phyloP scores from a whole-genome alignment of 2,888 invertebrate genomes.

The Orthosia gracilis region DNA sequence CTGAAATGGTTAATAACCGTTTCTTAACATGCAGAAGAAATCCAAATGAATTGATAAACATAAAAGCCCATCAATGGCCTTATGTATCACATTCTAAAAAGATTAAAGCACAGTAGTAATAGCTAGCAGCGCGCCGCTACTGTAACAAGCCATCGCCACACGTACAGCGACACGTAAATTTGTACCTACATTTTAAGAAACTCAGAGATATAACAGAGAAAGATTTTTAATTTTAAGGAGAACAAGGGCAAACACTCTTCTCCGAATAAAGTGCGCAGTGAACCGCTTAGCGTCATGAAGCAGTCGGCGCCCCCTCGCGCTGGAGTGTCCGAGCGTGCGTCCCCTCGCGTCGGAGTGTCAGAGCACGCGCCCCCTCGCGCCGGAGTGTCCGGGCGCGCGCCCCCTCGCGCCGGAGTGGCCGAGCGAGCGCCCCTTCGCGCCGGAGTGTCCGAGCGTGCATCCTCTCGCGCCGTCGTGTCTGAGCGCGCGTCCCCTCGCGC shows the following conservation, averaged over 20 bases:
- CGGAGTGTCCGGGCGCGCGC: background rate
- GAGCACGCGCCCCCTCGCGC: background rate
- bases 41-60: slow-evolving; percentile 8
- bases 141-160: background rate
- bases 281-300: background rate
- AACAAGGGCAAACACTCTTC: slow-evolving; percentile 28
- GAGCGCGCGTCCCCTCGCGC: background rate
- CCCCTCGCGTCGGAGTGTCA: background rate
- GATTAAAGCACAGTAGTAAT: background rate
- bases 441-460: too few species aligned
- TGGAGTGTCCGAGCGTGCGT: background rate
- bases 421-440: too few species aligned
- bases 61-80: slow-evolving; percentile 34
- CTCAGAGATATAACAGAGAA: background rate
- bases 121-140: slow-evolving; percentile 5
- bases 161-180: background rate
- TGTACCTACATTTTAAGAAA: background rate
- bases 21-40: background rate
- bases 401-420: background rate
- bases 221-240: slow-evolving; percentile 46
- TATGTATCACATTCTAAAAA: slow-evolving; percentile 22
- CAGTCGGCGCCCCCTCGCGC: background rate
- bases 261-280: slow-evolving; percentile 14
- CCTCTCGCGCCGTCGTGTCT: background rate
- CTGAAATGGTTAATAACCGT: slow-evolving; percentile 2